Evolutionary conservation across 2,113 vertebrate genomes (phyloP).

Genomic region (Microcebus lehilahytsara): DNA sequence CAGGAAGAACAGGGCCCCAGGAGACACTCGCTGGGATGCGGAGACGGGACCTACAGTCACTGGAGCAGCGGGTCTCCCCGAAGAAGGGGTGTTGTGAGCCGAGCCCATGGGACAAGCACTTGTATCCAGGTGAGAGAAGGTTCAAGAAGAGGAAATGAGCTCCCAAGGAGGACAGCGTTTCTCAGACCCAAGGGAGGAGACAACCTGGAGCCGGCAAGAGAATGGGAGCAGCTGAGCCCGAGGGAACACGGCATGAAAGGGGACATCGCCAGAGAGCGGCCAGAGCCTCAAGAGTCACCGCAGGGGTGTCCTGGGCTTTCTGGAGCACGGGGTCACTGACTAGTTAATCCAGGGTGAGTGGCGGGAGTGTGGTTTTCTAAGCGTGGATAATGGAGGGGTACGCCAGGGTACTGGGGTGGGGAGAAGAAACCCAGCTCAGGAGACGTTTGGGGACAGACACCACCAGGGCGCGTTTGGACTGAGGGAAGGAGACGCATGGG

Average conservation of each 20-base stretch:
- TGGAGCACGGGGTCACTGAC: neutral
- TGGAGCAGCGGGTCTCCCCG: neutral
- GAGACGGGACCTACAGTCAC: neutral
- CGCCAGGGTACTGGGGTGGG: neutral
- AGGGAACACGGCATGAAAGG: rapidly evolving
- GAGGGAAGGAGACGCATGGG: neutral
- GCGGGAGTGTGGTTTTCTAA: neutral
- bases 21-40: neutral
- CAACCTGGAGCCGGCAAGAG: neutral
- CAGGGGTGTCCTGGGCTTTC: neutral
- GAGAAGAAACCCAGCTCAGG: no score
- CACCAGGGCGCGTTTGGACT: no score
- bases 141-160: neutral
- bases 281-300: neutral
- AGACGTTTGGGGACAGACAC: neutral
- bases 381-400: rapidly evolving
- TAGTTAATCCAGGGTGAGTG: neutral
- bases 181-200: neutral
- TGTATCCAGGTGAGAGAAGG: neutral
- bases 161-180: neutral
- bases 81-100: neutral
- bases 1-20: neutral
- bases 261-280: neutral
- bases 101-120: neutral
- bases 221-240: neutral